phyloP scores from a whole-genome alignment of 2,797 vertebrate species.

The Tapirus indicus region DNA sequence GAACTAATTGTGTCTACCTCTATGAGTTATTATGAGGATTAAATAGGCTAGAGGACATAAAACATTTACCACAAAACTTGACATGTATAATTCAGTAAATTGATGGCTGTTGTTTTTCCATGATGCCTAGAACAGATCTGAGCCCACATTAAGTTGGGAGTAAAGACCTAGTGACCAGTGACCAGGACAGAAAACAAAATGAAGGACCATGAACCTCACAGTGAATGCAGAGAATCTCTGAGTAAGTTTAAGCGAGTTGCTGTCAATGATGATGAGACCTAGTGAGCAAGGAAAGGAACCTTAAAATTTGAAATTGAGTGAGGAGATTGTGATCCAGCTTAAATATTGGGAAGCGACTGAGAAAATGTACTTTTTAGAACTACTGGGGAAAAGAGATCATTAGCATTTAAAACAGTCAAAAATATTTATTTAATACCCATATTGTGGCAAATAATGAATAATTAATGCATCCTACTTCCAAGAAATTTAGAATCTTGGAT shows the following conservation, averaged over 20 bases:
- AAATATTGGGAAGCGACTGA: neutral
- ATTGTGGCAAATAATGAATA: neutral
- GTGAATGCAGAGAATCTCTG: neutral
- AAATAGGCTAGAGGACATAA: neutral
- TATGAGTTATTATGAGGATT: neutral
- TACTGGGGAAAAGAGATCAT: neutral
- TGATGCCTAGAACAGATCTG: neutral
- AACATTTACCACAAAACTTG: neutral
- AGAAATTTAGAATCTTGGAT: neutral
- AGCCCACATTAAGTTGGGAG: neutral
- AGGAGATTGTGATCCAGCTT: neutral
- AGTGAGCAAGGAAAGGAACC: neutral
- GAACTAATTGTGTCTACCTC: neutral
- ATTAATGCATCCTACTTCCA: neutral
- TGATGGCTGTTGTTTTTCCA: neutral
- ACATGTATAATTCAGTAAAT: neutral
- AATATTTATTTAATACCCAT: neutral
- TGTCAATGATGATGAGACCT: neutral
- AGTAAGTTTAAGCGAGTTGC: neutral
- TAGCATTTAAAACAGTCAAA: neutral
- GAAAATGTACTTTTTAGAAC: slow-evolving; percentile 15
- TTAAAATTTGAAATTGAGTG: neutral
- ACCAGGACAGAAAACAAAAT: neutral
- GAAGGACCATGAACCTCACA: neutral
- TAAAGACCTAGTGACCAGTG: neutral